Evolutionary conservation across 2,113 vertebrate species (phyloP).

Genomic region (Centrocercus urophasianus): DNA sequence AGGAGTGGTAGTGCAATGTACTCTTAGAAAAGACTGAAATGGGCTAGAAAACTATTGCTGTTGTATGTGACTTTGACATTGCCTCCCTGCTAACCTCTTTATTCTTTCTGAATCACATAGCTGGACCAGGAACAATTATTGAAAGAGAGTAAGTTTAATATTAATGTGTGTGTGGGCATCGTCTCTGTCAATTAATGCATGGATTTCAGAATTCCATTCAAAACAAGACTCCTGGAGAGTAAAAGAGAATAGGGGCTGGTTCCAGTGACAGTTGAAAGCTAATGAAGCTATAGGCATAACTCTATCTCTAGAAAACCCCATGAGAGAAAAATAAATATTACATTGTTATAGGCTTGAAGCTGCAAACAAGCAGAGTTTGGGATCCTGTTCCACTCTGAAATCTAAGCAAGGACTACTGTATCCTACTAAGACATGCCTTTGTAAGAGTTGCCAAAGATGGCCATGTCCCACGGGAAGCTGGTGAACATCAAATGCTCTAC

Average conservation of each 20-base stretch:
- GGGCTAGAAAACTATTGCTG: neutral
- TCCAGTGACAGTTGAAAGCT: neutral
- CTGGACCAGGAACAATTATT: neutral
- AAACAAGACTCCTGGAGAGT: no score
- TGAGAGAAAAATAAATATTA: neutral
- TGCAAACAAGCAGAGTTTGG: neutral
- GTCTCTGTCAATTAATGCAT: neutral
- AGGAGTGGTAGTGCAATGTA: neutral
- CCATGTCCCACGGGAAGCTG: neutral
- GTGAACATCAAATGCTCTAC: neutral
- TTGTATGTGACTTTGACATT: neutral
- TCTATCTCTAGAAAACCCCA: neutral
- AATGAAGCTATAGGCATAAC: neutral
- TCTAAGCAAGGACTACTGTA: neutral
- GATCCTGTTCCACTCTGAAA: neutral
- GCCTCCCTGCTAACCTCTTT: neutral
- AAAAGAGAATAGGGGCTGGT: neutral
- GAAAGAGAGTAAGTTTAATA: neutral
- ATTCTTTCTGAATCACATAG: neutral
- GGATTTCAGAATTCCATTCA: neutral
- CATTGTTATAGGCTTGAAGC: neutral
- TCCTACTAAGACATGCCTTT: neutral
- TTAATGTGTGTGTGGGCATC: neutral
- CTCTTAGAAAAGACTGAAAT: slow-evolving; percentile 11
- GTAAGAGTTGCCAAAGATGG: neutral